Percentiles rank a stretch among this genome's conserved stretches.
Evolutionary conservation across 2,888 invertebrate genomes (phyloP).

Genomic region (Lapara coniferarum): DNA sequence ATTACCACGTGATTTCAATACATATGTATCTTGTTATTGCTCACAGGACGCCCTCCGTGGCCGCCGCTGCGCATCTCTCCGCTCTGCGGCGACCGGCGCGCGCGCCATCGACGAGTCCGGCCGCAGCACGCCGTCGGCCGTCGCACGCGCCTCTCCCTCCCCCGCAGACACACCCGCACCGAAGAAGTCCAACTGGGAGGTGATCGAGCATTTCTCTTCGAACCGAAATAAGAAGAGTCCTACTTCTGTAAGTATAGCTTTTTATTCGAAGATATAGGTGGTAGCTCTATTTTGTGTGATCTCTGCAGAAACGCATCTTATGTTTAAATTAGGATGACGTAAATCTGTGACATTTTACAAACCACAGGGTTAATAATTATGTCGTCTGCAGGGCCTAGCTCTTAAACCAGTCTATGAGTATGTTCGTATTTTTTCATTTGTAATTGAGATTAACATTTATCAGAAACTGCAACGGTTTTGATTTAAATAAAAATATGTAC

Average conservation of each 20-base stretch:
- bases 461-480: too few species aligned
- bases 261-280: background rate
- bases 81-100: slow-evolving; percentile 69
- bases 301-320: too few species aligned
- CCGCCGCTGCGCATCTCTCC: slow-evolving; percentile 83
- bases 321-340: too few species aligned
- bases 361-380: too few species aligned
- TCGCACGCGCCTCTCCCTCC: slow-evolving; percentile 76
- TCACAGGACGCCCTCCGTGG: slow-evolving; percentile 85
- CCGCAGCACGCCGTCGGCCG: slow-evolving; percentile 70
- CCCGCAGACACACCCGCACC: slow-evolving; percentile 83
- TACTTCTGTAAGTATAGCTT: slow-evolving; percentile 62
- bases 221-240: slow-evolving; percentile 84
- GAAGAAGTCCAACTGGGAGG: slow-evolving; percentile 95
- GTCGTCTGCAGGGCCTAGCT: too few species aligned
- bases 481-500: too few species aligned
- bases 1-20: too few species aligned
- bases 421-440: too few species aligned
- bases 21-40: background rate
- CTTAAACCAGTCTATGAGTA: too few species aligned
- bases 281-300: background rate
- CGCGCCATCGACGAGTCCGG: slow-evolving; percentile 68
- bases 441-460: too few species aligned
- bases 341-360: too few species aligned
- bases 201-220: slow-evolving; percentile 92